These are phyloP conservation scores for Tetragnatha montana DNA, from an alignment of 2,888 invertebrate genomes.

Conservation along the genomic window DNA sequence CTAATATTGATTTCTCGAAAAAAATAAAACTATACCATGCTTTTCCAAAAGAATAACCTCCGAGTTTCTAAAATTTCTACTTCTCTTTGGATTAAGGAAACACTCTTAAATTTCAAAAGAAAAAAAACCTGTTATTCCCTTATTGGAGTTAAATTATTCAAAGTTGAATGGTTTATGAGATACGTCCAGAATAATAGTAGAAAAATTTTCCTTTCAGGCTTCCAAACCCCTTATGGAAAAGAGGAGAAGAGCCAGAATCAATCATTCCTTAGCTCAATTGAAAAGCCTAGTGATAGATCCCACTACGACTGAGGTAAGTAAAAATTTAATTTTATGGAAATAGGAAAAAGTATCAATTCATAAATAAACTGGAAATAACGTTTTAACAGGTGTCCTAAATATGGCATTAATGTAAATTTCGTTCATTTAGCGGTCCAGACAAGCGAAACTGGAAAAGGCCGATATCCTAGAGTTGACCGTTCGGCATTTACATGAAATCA, in stretches of 20 bases:
- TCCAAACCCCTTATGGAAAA: constrained; percentile 80
- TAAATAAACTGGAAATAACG: background rate
- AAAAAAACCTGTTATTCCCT: no score
- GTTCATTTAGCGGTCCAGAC: constrained; percentile 53
- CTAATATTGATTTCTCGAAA: no score
- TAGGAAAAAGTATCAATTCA: no score
- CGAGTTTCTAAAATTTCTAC: no score
- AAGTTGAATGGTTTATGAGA: no score
- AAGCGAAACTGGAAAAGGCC: constrained; percentile 70
- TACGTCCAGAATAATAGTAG: no score
- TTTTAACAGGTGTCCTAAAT: no score
- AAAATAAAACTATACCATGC: no score
- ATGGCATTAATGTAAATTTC: background rate
- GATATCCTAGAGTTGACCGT: constrained; percentile 72
- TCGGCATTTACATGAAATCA: constrained; percentile 66
- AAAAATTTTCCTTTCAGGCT: constrained; percentile 72
- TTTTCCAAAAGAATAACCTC: no score
- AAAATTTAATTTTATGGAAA: background rate
- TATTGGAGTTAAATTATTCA: no score
- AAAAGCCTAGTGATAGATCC: constrained; percentile 78
- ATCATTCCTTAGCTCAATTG: constrained; percentile 79
- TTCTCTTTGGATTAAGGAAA: no score
- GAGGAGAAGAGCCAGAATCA: constrained; percentile 79
- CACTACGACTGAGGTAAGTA: constrained; percentile 69
- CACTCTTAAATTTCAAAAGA: no score